Conservation (phyloP, 2,797 vertebrate species). For the Urocyon cinereoargenteus region DNA sequence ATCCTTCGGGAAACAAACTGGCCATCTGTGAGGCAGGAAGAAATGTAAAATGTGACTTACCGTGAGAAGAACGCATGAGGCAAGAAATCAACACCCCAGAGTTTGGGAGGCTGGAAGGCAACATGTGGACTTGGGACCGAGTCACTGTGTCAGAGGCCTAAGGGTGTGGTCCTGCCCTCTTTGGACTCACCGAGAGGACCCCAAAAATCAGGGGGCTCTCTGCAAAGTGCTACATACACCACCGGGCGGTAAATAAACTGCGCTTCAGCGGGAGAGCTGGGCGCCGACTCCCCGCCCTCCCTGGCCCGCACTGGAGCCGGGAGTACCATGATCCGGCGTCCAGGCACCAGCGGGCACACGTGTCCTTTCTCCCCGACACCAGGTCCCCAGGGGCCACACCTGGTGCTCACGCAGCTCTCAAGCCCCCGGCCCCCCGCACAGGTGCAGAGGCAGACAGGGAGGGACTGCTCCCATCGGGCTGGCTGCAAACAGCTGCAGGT, state of each 20-base stretch:
- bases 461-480: fast-evolving
- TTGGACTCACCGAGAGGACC: background rate
- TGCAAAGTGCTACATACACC: background rate
- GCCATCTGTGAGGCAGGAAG: background rate
- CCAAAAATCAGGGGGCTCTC: background rate
- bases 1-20: background rate
- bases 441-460: background rate
- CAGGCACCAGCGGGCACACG: background rate
- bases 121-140: fast-evolving
- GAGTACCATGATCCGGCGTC: no score
- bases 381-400: background rate
- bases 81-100: no score
- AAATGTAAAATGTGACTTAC: background rate
- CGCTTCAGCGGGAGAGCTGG: fast-evolving
- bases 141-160: fast-evolving
- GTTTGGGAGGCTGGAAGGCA: background rate
- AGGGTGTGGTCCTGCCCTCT: background rate
- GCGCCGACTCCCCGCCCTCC: background rate
- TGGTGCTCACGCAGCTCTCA: fast-evolving
- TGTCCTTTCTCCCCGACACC: no score
- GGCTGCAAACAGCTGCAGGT: background rate
- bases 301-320: background rate
- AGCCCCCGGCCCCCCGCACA: background rate
- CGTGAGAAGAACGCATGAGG: fast-evolving
- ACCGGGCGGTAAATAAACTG: background rate